Conservation (phyloP, 2,888 invertebrate genomes). For the Sclerodermus sp. region DNA sequence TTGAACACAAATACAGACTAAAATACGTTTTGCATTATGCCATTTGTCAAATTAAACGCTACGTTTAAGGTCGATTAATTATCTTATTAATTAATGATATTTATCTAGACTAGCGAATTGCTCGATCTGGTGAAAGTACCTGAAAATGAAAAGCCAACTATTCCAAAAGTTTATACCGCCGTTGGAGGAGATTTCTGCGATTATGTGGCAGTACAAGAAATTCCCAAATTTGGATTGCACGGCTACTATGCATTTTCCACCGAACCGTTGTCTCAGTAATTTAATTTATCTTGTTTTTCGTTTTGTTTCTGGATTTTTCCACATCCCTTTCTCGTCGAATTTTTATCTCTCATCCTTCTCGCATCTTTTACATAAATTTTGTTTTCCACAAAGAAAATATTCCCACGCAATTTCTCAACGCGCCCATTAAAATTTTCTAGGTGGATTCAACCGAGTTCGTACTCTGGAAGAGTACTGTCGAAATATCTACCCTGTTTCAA, state of each 20-base stretch:
- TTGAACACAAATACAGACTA: not conserved
- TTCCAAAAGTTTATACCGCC: slow-evolving; percentile 16
- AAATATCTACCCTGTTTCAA: slow-evolving; percentile 8
- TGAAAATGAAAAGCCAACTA: slow-evolving; percentile 1
- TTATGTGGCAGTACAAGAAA: slow-evolving; percentile 59
- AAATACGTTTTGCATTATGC: no score
- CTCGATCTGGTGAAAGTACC: slow-evolving; percentile 17
- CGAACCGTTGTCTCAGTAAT: slow-evolving; percentile 57
- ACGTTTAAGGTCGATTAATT: no score
- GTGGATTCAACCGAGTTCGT: no score
- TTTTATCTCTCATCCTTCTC: no score
- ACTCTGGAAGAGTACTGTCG: not conserved
- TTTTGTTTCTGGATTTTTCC: no score
- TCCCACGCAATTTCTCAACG: no score
- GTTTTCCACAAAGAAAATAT: no score
- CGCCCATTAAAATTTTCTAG: no score
- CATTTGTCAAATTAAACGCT: no score
- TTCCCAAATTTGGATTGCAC: slow-evolving; percentile 60
- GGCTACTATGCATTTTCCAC: slow-evolving; percentile 60
- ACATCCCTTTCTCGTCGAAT: no score
- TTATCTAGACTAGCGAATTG: slow-evolving; percentile 23
- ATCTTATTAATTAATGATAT: no score
- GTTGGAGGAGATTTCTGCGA: slow-evolving; percentile 52
- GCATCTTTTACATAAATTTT: no score
- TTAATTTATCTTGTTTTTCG: slow-evolving; percentile 4